These are phyloP conservation scores for Esox lucius DNA, from an alignment of 2,797 vertebrate genomes.

Conservation along the genomic window DNA sequence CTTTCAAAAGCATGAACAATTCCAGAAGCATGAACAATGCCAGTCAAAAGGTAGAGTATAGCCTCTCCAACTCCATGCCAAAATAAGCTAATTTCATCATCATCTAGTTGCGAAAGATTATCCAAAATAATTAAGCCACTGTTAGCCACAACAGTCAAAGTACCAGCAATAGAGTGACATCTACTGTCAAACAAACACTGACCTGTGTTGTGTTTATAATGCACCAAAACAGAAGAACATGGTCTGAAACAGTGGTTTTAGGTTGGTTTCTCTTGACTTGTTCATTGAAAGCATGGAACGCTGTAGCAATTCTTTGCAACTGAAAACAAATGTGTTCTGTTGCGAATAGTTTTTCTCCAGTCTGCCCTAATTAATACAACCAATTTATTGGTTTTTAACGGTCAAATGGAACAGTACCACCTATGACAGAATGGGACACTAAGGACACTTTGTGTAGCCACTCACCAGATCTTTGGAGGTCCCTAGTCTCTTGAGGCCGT, in stretches of 20 bases:
- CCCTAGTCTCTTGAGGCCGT: slow-evolving; percentile 90
- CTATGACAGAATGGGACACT: not conserved
- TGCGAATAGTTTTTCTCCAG: not conserved
- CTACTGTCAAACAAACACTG: slow-evolving; percentile 57
- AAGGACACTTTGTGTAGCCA: slow-evolving; percentile 12
- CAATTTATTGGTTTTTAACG: not conserved
- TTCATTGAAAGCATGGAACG: not conserved
- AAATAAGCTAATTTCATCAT: not conserved
- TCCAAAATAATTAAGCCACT: not conserved
- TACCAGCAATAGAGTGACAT: not conserved
- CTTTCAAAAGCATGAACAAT: not conserved
- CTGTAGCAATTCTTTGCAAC: not conserved
- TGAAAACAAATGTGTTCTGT: not conserved
- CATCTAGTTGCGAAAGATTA: not conserved
- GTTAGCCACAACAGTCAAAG: not conserved
- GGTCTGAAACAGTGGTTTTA: not conserved
- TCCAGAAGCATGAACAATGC: not conserved
- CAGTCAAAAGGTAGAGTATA: slow-evolving; percentile 6
- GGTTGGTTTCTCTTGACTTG: not conserved
- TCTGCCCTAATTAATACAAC: not conserved
- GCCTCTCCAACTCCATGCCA: slow-evolving; percentile 9
- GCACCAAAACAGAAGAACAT: not conserved
- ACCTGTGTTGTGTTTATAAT: slow-evolving; percentile 69
- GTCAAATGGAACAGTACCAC: not conserved
- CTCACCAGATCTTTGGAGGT: slow-evolving; percentile 96